Percentiles rank a stretch among this genome's conserved stretches.
Conservation (phyloP, 2,797 vertebrate species). For the Acipenser ruthenus region DNA sequence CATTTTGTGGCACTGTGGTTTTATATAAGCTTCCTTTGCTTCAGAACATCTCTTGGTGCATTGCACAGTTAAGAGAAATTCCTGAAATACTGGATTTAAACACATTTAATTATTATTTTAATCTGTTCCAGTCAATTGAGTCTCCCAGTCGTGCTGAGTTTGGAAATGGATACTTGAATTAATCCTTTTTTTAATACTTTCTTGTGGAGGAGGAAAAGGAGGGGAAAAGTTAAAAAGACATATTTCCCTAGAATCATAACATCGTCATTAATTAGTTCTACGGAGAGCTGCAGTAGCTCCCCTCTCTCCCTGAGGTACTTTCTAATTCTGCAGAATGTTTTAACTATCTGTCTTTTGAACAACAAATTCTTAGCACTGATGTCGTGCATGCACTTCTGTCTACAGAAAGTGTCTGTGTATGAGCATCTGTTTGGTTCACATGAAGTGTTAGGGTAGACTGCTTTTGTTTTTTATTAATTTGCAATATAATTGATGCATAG, state of each 20-base stretch:
- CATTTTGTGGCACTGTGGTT: too few species aligned
- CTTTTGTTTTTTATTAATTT: too few species aligned
- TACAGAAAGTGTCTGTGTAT: not conserved
- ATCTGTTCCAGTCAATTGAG: not conserved
- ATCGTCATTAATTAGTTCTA: constrained; percentile 4
- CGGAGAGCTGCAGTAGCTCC: not conserved
- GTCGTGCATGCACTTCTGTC: not conserved
- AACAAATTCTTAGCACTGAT: not conserved
- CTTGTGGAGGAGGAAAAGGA: not conserved
- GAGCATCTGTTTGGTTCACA: too few species aligned
- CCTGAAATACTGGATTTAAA: not conserved
- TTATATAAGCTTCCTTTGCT: too few species aligned
- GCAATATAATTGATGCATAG: too few species aligned
- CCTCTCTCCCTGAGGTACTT: not conserved
- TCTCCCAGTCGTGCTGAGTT: not conserved
- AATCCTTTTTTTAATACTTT: not conserved
- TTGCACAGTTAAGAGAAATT: too few species aligned
- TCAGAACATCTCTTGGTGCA: too few species aligned
- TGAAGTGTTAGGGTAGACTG: too few species aligned
- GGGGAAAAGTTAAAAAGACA: not conserved
- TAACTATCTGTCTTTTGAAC: not conserved
- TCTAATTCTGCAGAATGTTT: constrained; percentile 1
- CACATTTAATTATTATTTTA: constrained; percentile 6
- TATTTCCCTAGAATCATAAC: constrained; percentile 1
- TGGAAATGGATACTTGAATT: constrained; percentile 6